Base-by-base conservation (phyloP, 1,140 invertebrate species). In the Penaeus indicus region DNA sequence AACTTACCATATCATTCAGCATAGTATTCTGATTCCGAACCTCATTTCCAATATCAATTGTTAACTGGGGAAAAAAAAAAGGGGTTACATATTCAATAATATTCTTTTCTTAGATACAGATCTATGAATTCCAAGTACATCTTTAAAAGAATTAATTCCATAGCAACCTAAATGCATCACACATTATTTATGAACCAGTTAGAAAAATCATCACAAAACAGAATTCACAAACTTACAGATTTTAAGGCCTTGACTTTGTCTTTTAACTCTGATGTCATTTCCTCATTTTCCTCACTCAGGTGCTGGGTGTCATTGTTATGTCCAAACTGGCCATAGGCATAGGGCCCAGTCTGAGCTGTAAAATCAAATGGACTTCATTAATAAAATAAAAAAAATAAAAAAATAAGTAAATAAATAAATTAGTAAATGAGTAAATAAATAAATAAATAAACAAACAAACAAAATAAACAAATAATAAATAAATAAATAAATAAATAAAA, bases 31-130 rank as follows among this genome's bases (percentile, higher is more conserved):
- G 89, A 11, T 63, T 80, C 11, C 85, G 72, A 64, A 90, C 89
- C 79, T 90, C 89, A 88, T 87, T 87, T 21, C 89, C 81, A 62
- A 90, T 90, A 47, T 90, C 89, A 77, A 90, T 90, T 78, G 85
- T 87, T 62, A 90, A 62, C 89, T 90, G 11, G 85, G 19, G 60
- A 82, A 64, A 85, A 42, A 27, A 78, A 80, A 18, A 21, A 63
- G 1, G 8, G 8, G 3, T 54, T 7, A 54, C 11, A 54, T 54
- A 54, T 54, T 11, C 11, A 54, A 54, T 13, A 10, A 5, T 13
- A 5, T 13, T 54, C 3, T 13, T 54, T 54, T 54, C 8, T 54
- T 13, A 54, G 13, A 54, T 54, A 54, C 11, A 10, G 1, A 38
- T 3, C 2, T 38, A 38, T 38, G 38, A 38, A 38, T 38, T 38